Base-by-base conservation (phyloP, 1,140 invertebrate genomes). In the Drosophila lacteicornis region DNA sequence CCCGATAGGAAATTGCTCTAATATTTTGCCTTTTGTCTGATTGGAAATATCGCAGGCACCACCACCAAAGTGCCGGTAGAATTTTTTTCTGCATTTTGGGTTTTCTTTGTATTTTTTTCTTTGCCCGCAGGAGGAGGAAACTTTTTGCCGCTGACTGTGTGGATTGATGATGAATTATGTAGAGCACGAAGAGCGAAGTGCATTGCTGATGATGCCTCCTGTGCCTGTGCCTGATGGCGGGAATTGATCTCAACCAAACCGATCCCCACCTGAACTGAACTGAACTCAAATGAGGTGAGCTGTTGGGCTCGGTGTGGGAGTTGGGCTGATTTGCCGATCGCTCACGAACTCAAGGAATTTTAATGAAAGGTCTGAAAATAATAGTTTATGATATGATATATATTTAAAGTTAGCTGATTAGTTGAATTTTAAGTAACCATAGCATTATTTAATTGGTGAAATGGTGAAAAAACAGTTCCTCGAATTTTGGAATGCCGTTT, bases 111-210 rank as follows among this genome's bases (percentile, higher is more conserved):
- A 25, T 55, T 4, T 58, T 71, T 43, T 4, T 58, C 67, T 38
- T 4, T 66, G 76, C 67, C 83, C 80, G 83, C 84, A 87, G 83
- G 83, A 67, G 78, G 56, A 60, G 53, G 25, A 36, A 36, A 38
- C 76, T 53, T 56, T 55, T 45, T 53, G 53, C 45, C 58, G 65
- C 62, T 58, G 76, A 84, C 74, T 79, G 81, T 90, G 86, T 90
- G 75, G 85, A 90, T 90, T 88, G 84, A 85, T 92, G 91, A 92
- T 92, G 91, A 92, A 92, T 92, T 92, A 92, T 92, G 91, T 92
- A 92, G 91, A 92, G 91, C 91, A 92, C 91, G 91, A 92, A 91
- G 91, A 82, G 68, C 91, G 83, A 91, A 82, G 78, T 78, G 60
- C 68, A 59, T 74, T 43, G 77, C 69, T 56, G 80, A 73, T 58